Base-by-base conservation (phyloP, 2,888 invertebrate species). In the Catocala fraxini region DNA sequence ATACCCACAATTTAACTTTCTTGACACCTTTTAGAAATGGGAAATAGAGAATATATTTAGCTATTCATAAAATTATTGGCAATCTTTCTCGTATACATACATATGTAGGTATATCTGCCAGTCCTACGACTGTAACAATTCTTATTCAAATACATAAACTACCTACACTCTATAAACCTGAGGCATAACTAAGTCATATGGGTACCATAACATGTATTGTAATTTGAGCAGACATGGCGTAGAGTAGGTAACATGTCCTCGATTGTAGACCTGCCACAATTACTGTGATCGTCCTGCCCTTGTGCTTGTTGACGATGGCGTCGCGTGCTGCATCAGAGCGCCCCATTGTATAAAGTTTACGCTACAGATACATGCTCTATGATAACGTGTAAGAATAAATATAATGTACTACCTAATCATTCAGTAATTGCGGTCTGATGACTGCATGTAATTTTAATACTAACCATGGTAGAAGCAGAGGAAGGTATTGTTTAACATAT, bases 261-360 rank as follows among this genome's bases (percentile, higher is more conserved):
- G 74, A 61, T 63, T 70, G 70, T 65, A 66, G 52, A 67, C 70
- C 59, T 39, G 63, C 15, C 68, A 69, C 71, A 74, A 76, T 87
- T 84, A 84, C 76, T 59, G 73, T 81, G 83, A 87, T 87, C 80
- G 79, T 75, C 76, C 60, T 82, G 89, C 81, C 90, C 90, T 90
- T 89, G 90, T 89, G 81, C 87, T 77, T 81, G 81, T 88, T 89
- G 82, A 68, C 78, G 74, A 88, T 89, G 82, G 68, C 78, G 74
- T 89, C 82, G 89, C 89, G 89, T 89, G 88, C 76, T 73, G 65
- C 59, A 67, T 63, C 75, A 71, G 75, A 75, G 65, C 75, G 68
- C 63, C 61, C 68, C 71, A 70, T 71, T 73, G 72, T 59, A 59
- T 70, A 75, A 84, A 82, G 80, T 80, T 83, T 79, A 74, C 77